These are phyloP conservation scores for Drosophila subsilvestris DNA, from an alignment of 2,888 invertebrate species.

Conservation along the genomic window DNA sequence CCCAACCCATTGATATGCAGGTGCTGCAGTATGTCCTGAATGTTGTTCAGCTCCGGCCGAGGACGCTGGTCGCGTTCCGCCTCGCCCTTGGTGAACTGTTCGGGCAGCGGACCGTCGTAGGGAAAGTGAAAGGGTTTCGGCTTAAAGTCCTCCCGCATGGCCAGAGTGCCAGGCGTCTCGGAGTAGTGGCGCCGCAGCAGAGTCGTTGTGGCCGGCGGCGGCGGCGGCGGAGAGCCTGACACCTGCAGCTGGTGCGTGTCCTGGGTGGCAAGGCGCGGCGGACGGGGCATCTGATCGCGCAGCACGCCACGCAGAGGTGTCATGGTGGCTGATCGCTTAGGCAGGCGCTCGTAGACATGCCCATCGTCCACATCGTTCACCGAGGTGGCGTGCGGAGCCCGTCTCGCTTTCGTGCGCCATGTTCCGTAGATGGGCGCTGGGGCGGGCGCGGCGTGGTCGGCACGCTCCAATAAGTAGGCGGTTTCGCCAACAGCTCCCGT, in stretches of 20 bases:
- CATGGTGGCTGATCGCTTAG: conserved; percentile 80
- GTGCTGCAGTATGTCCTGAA: conserved; percentile 83
- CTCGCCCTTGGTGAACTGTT: conserved; percentile 80
- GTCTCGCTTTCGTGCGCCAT: conserved; percentile 83
- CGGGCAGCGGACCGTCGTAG: conserved; percentile 80
- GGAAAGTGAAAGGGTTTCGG: conserved; percentile 84
- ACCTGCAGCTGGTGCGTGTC: conserved; percentile 30
- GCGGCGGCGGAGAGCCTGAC: conserved; percentile 45
- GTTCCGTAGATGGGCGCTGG: conserved; percentile 81
- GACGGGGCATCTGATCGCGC: conserved; percentile 79
- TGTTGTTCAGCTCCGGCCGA: conserved; percentile 76
- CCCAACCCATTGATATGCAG: conserved; percentile 57
- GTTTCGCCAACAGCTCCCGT: conserved; percentile 70
- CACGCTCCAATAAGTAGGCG: conserved; percentile 82
- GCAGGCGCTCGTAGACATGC: conserved; percentile 80
- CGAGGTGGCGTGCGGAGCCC: conserved; percentile 73
- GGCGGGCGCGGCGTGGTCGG: conserved; percentile 64
- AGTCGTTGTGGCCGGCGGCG: conserved; percentile 63
- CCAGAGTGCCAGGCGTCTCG: conserved; percentile 62
- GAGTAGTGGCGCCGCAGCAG: conserved; percentile 71
- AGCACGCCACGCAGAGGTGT: conserved; percentile 74
- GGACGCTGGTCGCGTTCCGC: conserved; percentile 1
- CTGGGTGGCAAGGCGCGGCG: conserved; percentile 77
- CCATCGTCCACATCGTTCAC: conserved; percentile 48
- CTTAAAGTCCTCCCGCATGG: conserved; percentile 66